Evolutionary conservation across 2,113 vertebrate genomes (phyloP).

Genomic region (Eulemur macaco): DNA sequence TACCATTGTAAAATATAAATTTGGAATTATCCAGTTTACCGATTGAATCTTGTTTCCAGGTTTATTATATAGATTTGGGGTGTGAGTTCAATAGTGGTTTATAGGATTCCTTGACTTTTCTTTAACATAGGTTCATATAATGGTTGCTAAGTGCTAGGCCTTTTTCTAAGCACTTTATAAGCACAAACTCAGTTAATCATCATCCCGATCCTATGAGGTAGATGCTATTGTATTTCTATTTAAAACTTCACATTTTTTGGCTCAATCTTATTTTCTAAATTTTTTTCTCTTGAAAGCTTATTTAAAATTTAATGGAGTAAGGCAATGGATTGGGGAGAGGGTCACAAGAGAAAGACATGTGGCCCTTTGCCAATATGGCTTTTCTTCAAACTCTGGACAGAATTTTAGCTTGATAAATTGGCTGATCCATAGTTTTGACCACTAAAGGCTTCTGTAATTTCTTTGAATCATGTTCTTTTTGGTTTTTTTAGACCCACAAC

Average conservation of each 20-base stretch:
- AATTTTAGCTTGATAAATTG: neutral
- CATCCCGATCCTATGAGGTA: neutral
- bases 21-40: neutral
- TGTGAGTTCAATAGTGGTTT: neutral
- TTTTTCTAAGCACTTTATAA: neutral
- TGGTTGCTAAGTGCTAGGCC: neutral
- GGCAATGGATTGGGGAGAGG: neutral
- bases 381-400: neutral
- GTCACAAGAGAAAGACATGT: neutral
- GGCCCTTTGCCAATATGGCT: neutral
- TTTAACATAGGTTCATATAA: neutral
- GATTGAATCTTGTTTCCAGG: neutral
- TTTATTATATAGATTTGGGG: neutral
- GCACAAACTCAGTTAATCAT: neutral
- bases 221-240: neutral
- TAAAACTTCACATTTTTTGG: neutral
- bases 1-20: neutral
- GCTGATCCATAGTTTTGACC: neutral
- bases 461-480: neutral
- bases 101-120: neutral
- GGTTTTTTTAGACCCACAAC: conserved; percentile 11
- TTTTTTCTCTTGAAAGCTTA: neutral
- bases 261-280: neutral
- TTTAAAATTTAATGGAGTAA: neutral
- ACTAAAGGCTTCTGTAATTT: neutral